Base-by-base conservation (phyloP, 2,888 invertebrate genomes). In the Gandaritis pyraliata region DNA sequence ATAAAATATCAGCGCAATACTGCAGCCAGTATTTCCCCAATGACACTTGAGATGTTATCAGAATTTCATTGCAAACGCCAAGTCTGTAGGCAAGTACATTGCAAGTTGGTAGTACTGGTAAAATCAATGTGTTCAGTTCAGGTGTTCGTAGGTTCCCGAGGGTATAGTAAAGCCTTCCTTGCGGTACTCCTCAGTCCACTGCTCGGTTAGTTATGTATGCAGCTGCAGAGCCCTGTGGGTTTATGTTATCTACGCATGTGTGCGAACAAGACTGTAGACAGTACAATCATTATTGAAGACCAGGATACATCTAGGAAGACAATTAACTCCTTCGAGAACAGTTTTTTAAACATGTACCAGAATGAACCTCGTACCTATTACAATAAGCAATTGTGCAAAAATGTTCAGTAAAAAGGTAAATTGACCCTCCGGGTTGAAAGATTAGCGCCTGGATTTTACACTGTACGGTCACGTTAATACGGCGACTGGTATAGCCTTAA, bases 131-230 rank as follows among this genome's bases (percentile, higher is more conserved):
- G 61, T 51, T 62, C 53, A 62, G 62, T 78, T 73, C 77, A 77
- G 80, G 81, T 81, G 81, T 74, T 73, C 70, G 69, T 62, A 39
- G 46, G 57, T 57, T 79, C 83, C 78, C 83, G 48, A 54, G 77
- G 79, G 83, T 60, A 73, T 73, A 72, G 76, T 83, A 81, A 81
- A 82, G 75, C 76, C 74, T 72, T 76, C 74, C 76, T 68, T 69
- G 72, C 65, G 71, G 71, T 68, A 55, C 50, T 51, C 64, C 59
- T 54, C 65, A 58, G 59, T 64, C 59, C 59, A 62, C 54, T 63
- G 63, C 58, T 58, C 48, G 49, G 59, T 60, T 59, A 61, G 69
- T 57, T 65, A 68, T 59, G 63, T 65, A 68, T 62, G 59, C 62
- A 65, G 63, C 64, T 39, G 39, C 52, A 46, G 50, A 57, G 23